Evolutionary conservation across 2,888 invertebrate species (phyloP).

Genomic region (Latheticus oryzae): DNA sequence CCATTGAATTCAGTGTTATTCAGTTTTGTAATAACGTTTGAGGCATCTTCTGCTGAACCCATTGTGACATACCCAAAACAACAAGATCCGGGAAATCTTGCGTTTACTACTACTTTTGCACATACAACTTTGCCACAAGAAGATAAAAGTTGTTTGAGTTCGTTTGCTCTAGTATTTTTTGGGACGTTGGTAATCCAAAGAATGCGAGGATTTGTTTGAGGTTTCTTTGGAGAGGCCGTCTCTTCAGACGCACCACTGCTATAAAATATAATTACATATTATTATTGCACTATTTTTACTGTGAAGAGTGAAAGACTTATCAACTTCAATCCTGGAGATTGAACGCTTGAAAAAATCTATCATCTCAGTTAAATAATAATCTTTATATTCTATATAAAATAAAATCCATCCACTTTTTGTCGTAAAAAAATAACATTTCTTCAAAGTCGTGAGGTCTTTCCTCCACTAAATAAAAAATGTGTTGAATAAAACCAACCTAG

Average conservation of each 20-base stretch:
- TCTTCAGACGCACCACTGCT: slow-evolving; percentile 25
- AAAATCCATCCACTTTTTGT: no score
- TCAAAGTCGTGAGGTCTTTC: slow-evolving; percentile 31
- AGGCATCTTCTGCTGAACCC: slow-evolving; percentile 89
- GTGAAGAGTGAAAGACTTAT: no score
- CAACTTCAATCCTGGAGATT: no score
- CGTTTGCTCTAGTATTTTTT: slow-evolving; percentile 90
- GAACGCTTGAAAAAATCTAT: no score
- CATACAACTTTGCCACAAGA: slow-evolving; percentile 95
- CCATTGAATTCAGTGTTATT: slow-evolving; percentile 95
- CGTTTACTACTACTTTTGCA: slow-evolving; percentile 97
- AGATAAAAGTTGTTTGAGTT: slow-evolving; percentile 91
- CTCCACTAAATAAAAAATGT: no score
- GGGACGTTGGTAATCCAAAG: slow-evolving; percentile 96
- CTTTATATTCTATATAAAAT: no score
- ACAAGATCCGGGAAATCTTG: slow-evolving; percentile 89
- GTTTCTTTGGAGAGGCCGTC: slow-evolving; percentile 12
- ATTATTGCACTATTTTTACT: no score
- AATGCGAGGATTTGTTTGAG: slow-evolving; percentile 69
- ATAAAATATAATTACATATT: slow-evolving; percentile 34
- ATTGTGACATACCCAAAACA: slow-evolving; percentile 98
- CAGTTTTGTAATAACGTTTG: slow-evolving; percentile 89
- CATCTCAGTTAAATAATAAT: no score
- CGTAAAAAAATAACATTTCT: slow-evolving; percentile 1
- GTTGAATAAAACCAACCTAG: slow-evolving; percentile 41